Evolutionary conservation across 2,888 invertebrate genomes (phyloP), one percentile per base, ranked within the genome.

Genomic region (Noctua janthina): DNA sequence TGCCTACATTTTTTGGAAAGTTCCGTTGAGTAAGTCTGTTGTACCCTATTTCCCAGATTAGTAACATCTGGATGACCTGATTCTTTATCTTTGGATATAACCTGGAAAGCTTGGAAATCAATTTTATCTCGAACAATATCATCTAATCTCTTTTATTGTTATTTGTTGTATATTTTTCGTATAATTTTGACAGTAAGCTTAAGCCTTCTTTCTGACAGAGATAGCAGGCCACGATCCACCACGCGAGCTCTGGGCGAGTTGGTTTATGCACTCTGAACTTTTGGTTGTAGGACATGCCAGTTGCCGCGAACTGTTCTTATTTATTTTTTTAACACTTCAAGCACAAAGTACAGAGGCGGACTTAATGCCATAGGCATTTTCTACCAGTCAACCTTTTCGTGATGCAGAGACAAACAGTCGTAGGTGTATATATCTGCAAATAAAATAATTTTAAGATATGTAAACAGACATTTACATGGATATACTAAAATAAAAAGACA

Each of bases 11-110:
- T 35, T 62, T 23, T 6, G 51, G 20, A 35, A 46, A n/a, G 0
- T 20, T 46, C 1, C 3, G 4, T 13, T 54, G 15, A 15, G 23
- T 8, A 51, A 13, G 2, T 67, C 51, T 17, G 0, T 43, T 51
- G 23, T 51, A 49, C 49, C 29, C 35, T n/a, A 64, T 20, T 70
- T 35, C 3, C 11, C 11, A n/a, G n/a, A 64, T 39, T 70, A 79
- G 69, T 46, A 78, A 62, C 39, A 79, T 46, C 69, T 79, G 54
- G n/a, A 8, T 79, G 79, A 79, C 79, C 69, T 64, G n/a, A 54
- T 79, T 79, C 35, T 46, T 35, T 70, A 70, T 62, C 10, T 69
- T 64, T n/a, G 64, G 35, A 75, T 29, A 23, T 35, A 69, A 79
- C 51, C 46, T 79, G 20, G 23, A 39, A 4, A 49, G 35, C 7